Evolutionary conservation across 2,888 invertebrate genomes (phyloP).

Genomic region (Aphrophora alni): DNA sequence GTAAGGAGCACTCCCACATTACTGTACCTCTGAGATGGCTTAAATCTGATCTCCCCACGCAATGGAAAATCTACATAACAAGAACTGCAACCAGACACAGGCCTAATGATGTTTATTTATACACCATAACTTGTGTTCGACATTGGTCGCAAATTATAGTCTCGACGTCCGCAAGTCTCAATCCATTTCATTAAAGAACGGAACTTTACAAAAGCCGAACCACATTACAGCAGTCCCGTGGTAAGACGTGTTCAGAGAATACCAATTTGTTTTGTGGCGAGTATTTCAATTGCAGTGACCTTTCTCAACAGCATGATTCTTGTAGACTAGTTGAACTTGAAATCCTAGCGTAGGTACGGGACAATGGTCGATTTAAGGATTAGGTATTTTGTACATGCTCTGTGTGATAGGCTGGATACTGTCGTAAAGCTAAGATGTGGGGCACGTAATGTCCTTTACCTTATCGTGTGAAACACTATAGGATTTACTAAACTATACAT

Average conservation of each 20-base stretch:
- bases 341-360: background rate
- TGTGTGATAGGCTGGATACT: too few relatives aligned
- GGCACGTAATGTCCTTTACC: too few relatives aligned
- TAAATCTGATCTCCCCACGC: background rate
- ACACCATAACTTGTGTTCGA: constrained; percentile 1
- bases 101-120: background rate
- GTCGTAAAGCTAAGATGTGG: too few relatives aligned
- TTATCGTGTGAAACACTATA: too few relatives aligned
- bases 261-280: background rate
- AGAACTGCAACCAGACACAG: background rate
- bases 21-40: too few relatives aligned
- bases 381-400: too few relatives aligned
- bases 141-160: background rate
- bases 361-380: too few relatives aligned
- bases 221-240: too few relatives aligned
- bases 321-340: background rate
- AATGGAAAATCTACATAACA: background rate
- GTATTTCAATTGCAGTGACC: background rate
- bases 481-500: too few relatives aligned
- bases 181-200: background rate
- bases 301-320: background rate
- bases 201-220: too few relatives aligned
- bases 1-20: background rate
- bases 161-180: background rate
- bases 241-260: background rate